Conservation (phyloP, 2,113 vertebrate genomes). For the Epinephelus moara region DNA sequence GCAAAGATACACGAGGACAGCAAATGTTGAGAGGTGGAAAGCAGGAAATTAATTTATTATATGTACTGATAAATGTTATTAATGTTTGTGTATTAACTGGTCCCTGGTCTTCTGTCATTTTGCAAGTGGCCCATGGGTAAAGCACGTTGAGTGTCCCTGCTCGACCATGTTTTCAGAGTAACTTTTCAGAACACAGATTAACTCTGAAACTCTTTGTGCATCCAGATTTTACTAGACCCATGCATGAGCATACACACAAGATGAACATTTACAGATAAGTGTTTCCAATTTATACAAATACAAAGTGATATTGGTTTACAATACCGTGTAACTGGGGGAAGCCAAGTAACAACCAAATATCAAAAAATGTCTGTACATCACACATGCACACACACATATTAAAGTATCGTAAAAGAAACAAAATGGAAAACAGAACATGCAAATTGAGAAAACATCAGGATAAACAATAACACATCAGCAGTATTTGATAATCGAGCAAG, state of each 20-base stretch:
- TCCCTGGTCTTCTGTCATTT: too few species aligned
- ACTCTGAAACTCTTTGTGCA: conserved; percentile 4
- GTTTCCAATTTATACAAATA: conserved; percentile 25
- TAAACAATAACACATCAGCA: conserved; percentile 13
- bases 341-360: conserved; percentile 38
- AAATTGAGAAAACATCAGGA: conserved; percentile 41
- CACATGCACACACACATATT: conserved; percentile 16
- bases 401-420: conserved; percentile 26
- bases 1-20: too few species aligned
- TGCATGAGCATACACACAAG: conserved; percentile 12
- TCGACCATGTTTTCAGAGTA: background rate
- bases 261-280: conserved; percentile 23
- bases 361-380: conserved; percentile 36
- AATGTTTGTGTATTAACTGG: too few species aligned
- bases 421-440: conserved; percentile 43
- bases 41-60: too few species aligned
- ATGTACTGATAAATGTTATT: too few species aligned
- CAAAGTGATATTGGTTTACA: conserved; percentile 25
- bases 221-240: background rate
- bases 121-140: too few species aligned
- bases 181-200: conserved; percentile 6
- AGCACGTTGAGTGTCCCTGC: too few species aligned
- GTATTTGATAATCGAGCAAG: background rate
- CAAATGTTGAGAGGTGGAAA: too few species aligned
- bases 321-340: background rate